Percentiles rank a stretch among this genome's conserved stretches.
These are phyloP conservation scores for Pocota personata DNA, from an alignment of 2,888 invertebrate genomes.

Conservation along the genomic window DNA sequence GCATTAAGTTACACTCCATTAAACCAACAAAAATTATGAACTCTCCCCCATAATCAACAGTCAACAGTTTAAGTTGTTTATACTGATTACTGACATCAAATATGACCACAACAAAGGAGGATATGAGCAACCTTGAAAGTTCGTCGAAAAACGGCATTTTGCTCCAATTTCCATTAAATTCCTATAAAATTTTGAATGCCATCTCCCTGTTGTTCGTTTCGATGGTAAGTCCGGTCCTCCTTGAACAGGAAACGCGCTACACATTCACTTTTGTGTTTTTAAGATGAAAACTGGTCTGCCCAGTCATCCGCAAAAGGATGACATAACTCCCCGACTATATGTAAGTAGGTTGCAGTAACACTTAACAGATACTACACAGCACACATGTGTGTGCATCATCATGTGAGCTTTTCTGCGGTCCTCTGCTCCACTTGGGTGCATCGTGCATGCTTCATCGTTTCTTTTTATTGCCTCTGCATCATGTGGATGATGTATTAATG, in stretches of 20 bases:
- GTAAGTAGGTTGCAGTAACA: slow-evolving; percentile 64
- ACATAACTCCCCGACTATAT: slow-evolving; percentile 47
- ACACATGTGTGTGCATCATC: slow-evolving; percentile 14
- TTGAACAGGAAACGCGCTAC: slow-evolving; percentile 45
- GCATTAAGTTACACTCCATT: too few species aligned
- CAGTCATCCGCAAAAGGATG: slow-evolving; percentile 62
- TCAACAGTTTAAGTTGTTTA: background rate
- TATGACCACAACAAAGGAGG: background rate
- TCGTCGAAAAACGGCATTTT: background rate
- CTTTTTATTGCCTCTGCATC: slow-evolving; percentile 4
- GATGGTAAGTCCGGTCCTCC: slow-evolving; percentile 25
- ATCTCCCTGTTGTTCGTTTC: background rate
- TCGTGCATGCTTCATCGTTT: slow-evolving; percentile 24
- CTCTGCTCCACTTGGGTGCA: slow-evolving; percentile 27
- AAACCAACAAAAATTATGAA: too few species aligned
- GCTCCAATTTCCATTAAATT: slow-evolving; percentile 8
- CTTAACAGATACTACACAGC: slow-evolving; percentile 23
- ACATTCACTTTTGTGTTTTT: slow-evolving; percentile 56
- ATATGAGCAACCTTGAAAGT: background rate
- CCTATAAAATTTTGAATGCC: background rate
- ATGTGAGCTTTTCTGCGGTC: background rate
- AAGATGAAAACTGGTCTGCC: slow-evolving; percentile 52
- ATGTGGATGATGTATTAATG: background rate
- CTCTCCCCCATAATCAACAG: background rate
- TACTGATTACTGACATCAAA: background rate